Conservation (phyloP, 2,888 invertebrate species). For the Caradrina clavipalpis region DNA sequence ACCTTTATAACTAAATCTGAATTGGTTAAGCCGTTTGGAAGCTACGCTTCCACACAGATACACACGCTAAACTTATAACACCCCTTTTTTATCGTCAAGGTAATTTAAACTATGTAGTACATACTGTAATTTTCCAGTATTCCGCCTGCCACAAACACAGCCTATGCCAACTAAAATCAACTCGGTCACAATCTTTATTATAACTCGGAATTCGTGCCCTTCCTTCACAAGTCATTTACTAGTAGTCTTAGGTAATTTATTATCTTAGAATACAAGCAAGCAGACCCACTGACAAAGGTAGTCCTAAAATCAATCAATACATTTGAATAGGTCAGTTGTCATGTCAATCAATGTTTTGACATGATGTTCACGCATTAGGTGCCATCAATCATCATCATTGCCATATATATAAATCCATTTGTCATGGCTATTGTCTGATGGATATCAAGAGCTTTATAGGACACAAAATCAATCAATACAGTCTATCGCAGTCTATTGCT, state of each 20-base stretch:
- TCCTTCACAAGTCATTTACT: neutral
- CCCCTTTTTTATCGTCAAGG: too few relatives aligned
- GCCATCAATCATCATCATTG: slow-evolving; percentile 51
- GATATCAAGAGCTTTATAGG: slow-evolving; percentile 22
- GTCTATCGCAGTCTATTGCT: neutral
- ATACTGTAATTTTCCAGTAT: too few relatives aligned
- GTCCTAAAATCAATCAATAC: slow-evolving; percentile 31
- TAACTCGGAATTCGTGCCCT: neutral
- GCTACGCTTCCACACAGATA: too few relatives aligned
- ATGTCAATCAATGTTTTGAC: slow-evolving; percentile 49
- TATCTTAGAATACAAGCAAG: neutral
- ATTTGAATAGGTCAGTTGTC: slow-evolving; percentile 15
- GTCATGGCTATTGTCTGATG: slow-evolving; percentile 46
- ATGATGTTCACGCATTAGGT: slow-evolving; percentile 19
- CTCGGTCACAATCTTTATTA: too few relatives aligned
- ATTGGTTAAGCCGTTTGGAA: too few relatives aligned
- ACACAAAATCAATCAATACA: slow-evolving; percentile 28
- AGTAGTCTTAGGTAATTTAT: neutral
- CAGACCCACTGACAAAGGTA: neutral
- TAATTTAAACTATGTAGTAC: too few relatives aligned
- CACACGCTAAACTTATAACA: too few relatives aligned
- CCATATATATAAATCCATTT: slow-evolving; percentile 49
- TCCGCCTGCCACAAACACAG: too few relatives aligned
- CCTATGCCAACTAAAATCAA: too few relatives aligned
- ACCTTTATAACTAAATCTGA: too few relatives aligned